These are phyloP conservation scores for Sebastes diploproa DNA, from an alignment of 2,797 vertebrate species.

Conservation along the genomic window DNA sequence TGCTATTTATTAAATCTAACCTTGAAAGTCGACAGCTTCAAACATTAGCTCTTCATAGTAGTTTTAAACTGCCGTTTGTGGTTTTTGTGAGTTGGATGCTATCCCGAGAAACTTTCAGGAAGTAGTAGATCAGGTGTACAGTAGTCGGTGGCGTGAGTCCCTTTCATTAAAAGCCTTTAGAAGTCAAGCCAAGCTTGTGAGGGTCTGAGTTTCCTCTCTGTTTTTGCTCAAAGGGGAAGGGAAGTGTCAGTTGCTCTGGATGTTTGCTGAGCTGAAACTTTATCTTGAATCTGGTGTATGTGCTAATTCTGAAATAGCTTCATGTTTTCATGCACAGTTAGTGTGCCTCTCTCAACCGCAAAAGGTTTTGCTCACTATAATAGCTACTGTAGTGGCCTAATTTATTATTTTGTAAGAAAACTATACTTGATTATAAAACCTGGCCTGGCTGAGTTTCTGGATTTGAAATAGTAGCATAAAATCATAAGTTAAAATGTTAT, in stretches of 20 bases:
- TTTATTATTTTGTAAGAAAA: slow-evolving; percentile 32
- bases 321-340: slow-evolving; percentile 34
- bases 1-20: slow-evolving; percentile 23
- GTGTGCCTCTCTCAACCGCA: slow-evolving; percentile 17
- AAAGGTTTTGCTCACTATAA: background rate
- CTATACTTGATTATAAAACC: background rate
- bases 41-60: slow-evolving; percentile 40
- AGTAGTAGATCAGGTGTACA: slow-evolving; percentile 69
- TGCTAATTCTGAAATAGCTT: slow-evolving; percentile 65
- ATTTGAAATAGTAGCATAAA: background rate
- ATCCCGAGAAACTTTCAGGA: slow-evolving; percentile 54
- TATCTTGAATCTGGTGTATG: slow-evolving; percentile 68
- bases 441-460: background rate
- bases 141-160: slow-evolving; percentile 54
- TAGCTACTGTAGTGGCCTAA: slow-evolving; percentile 3
- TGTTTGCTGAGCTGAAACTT: slow-evolving; percentile 73
- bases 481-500: background rate
- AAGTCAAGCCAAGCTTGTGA: slow-evolving; percentile 59
- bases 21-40: slow-evolving; percentile 20
- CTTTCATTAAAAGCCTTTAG: slow-evolving; percentile 65
- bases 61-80: slow-evolving; percentile 46
- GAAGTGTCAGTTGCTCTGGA: slow-evolving; percentile 69
- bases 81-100: slow-evolving; percentile 39
- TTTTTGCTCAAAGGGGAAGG: slow-evolving; percentile 60
- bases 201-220: slow-evolving; percentile 67